Base-by-base conservation (phyloP, 2,797 vertebrate genomes). In the Paedocypris micromegethes region DNA sequence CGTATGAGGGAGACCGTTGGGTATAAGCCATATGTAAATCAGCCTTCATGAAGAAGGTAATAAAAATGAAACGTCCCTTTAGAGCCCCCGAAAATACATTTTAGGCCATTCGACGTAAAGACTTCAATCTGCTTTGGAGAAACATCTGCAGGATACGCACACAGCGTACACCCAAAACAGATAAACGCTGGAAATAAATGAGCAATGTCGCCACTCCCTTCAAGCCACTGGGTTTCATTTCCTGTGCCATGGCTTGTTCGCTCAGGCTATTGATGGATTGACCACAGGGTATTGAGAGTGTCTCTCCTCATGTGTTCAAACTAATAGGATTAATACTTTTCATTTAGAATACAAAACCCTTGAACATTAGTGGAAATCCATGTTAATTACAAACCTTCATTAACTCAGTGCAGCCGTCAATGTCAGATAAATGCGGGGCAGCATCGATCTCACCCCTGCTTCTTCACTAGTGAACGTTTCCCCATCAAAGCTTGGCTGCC, bases 371-470 rank as follows among this genome's bases (percentile, higher is more conserved):
- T 70, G 88, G 86, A 92, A 92, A 91, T 92, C 87, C 85, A 91
- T 89, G 83, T 85, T 88, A 90, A 91, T 92, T 92, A 86, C 83
- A 87, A 88, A 86, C 82, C 79, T 87, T 88, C 84, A 91, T 93
- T 92, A 91, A 88, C 82, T 87, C 75, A 64, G 83, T 79, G 86
- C 90, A 92, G 90, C 88, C 93, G 92, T 89, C 88, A 81, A 90
- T 83, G 86, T 62, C 72, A 92, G 90, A 92, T 89, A 90, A 91
- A 92, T 85, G 84, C 80, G 79, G 78, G 77, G 71, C 78, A 6
- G 56, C 78, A 86, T 93, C 90, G 85, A 90, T 86, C 85, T 79
- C 83, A 80, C 70, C 68, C 43, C 61, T 74, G 76, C 76, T 82
- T 74, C 70, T 70, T 53, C 75, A 67, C 61, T 85, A 85, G 69